These are phyloP conservation scores for Clytia hemisphaerica DNA, from an alignment of 30 jellyfish, hydroid and myxozoan genomes.

Conservation along the genomic window DNA sequence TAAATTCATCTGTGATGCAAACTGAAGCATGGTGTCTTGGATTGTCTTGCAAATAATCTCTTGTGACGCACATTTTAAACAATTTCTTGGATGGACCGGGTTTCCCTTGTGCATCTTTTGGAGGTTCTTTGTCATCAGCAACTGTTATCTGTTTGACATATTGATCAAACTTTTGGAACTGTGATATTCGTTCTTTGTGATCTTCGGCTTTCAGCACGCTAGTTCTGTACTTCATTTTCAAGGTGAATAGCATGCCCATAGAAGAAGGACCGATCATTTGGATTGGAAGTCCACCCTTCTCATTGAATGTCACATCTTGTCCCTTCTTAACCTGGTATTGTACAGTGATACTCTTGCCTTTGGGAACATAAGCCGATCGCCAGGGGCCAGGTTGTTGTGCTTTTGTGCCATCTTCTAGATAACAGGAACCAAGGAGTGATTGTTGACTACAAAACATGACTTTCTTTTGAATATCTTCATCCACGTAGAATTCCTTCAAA, in stretches of 20 bases:
- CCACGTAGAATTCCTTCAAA: too few relatives aligned
- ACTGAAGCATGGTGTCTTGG: background rate
- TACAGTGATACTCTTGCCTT: background rate
- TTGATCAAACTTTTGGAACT: background rate
- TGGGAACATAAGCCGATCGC: too few relatives aligned
- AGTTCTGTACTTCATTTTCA: too few relatives aligned
- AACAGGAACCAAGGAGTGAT: too few relatives aligned
- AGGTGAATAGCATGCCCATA: background rate
- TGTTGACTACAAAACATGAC: too few relatives aligned
- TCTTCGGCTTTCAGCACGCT: too few relatives aligned
- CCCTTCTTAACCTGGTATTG: background rate
- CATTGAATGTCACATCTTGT: background rate
- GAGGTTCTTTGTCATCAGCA: background rate
- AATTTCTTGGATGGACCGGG: background rate
- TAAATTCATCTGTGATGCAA: background rate
- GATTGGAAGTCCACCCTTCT: too few relatives aligned
- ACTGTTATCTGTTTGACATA: background rate
- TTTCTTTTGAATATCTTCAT: too few relatives aligned
- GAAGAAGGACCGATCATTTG: background rate
- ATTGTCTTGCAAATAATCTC: background rate
- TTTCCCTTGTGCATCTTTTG: too few relatives aligned
- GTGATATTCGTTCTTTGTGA: background rate
- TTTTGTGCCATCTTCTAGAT: too few relatives aligned
- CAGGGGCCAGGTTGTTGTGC: too few relatives aligned
- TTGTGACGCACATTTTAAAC: background rate